Evolutionary conservation across 2,797 vertebrate species (phyloP), one percentile per base, ranked within the genome.

Genomic region (Notolabrus celidotus): DNA sequence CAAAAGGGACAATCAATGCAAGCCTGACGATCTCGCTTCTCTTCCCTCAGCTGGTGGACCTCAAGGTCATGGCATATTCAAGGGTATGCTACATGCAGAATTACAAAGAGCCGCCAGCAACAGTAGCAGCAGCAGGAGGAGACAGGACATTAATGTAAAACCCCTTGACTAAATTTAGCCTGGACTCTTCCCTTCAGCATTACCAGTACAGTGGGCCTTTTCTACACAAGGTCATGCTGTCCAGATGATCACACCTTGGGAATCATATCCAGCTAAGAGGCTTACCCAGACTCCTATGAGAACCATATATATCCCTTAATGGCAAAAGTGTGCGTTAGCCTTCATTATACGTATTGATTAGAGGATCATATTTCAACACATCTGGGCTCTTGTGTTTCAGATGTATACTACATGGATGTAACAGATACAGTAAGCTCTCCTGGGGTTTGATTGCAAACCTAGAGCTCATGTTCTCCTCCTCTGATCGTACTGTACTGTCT

Each of bases 1-100:
- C 67, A 60, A 71, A 83, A 65, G 27, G 67, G 63, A 82, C 80
- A 58, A 89, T 89, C 83, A 81, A 86, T 82, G 67, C 7, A 2
- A 62, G 54, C 74, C 66, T 6, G 23, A 17, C 5, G 6, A 54
- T 71, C 64, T 63, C 38, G 45, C 49, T 67, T 59, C 53, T 31
- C 16, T 29, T 61, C 51, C 66, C 54, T 60, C 36, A 38, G 68
- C 51, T 77, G 53, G 74, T n/a, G n/a, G n/a, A 55, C 57, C 70
- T 88, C 88, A 92, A 92, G 89, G 90, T 92, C 82, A 74, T 5
- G 55, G 54, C 53, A 59, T 83, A 74, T 88, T 77, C 71, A 86
- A 71, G 71, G 77, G 64, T 62, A 52, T 27, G 33, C 61, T 67
- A 12, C 68, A 74, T 80, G 46, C 54, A 82, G 64, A 83, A 82